Conservation (phyloP, 2,113 vertebrate genomes). For the Corynorhinus townsendii region DNA sequence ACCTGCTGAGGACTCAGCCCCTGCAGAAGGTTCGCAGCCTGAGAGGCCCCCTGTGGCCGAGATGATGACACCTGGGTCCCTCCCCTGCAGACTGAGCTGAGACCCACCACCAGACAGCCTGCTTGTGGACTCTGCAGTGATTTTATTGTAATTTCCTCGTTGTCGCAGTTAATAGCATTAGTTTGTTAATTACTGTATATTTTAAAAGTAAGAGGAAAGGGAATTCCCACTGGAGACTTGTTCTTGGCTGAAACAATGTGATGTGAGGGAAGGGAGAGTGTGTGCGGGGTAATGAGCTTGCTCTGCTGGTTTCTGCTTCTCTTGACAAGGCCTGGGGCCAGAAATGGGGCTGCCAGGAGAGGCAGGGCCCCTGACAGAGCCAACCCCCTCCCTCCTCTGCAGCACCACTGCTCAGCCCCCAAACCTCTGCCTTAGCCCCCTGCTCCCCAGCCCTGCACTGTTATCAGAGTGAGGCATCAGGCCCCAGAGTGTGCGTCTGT, state of each 20-base stretch:
- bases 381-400: background rate
- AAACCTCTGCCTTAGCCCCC: background rate
- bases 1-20: background rate
- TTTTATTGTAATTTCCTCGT: constrained; percentile 68
- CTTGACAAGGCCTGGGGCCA: background rate
- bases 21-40: background rate
- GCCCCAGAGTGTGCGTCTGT: background rate
- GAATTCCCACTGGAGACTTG: constrained; percentile 69
- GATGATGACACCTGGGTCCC: background rate
- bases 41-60: background rate
- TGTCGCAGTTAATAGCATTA: constrained; percentile 68
- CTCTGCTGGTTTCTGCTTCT: background rate
- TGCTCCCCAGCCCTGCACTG: background rate
- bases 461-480: background rate
- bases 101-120: background rate
- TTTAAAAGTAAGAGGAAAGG: constrained; percentile 70
- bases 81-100: background rate
- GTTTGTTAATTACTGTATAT: constrained; percentile 76
- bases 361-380: background rate
- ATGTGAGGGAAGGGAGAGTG: constrained; percentile 17
- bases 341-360: background rate
- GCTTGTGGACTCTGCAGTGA: constrained; percentile 44
- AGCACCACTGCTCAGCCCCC: background rate
- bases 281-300: background rate
- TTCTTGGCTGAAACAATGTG: constrained; percentile 50